A percentile compares a stretch with the other conserved stretches of the same genome.
Evolutionary conservation across 2,888 invertebrate genomes (phyloP).

Genomic region (Phalera bucephala): DNA sequence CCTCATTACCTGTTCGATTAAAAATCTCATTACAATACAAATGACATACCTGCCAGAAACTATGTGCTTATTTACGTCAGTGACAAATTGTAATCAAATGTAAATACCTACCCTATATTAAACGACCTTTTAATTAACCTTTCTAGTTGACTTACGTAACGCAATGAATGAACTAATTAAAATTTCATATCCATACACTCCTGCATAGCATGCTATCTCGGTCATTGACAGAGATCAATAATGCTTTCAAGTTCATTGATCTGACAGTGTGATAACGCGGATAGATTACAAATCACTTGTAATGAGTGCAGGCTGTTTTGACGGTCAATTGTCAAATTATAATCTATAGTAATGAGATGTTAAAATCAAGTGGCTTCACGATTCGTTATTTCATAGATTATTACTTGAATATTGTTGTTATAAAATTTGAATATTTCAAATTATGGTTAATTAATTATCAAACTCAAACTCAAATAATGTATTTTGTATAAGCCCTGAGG

Average conservation of each 20-base stretch:
- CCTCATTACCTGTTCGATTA: no score
- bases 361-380: no score
- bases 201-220: slow-evolving; percentile 11
- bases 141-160: slow-evolving; percentile 4
- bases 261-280: slow-evolving; percentile 17
- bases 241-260: slow-evolving; percentile 25
- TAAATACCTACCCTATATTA: background rate
- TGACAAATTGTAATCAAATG: background rate
- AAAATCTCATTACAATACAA: no score
- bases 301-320: slow-evolving; percentile 4
- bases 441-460: no score
- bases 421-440: no score
- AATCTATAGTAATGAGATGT: no score
- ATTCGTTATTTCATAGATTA: no score
- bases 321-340: background rate
- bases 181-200: slow-evolving; percentile 11
- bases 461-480: no score
- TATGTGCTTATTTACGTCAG: background rate
- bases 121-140: slow-evolving; percentile 1
- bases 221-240: slow-evolving; percentile 25
- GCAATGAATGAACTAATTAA: slow-evolving; percentile 11
- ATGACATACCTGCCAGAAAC: background rate
- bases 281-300: slow-evolving; percentile 13
- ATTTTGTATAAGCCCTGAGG: no score
- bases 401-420: no score